These are phyloP conservation scores for Microcebus ravelobensis DNA, from an alignment of 2,113 vertebrate species.

Conservation along the genomic window DNA sequence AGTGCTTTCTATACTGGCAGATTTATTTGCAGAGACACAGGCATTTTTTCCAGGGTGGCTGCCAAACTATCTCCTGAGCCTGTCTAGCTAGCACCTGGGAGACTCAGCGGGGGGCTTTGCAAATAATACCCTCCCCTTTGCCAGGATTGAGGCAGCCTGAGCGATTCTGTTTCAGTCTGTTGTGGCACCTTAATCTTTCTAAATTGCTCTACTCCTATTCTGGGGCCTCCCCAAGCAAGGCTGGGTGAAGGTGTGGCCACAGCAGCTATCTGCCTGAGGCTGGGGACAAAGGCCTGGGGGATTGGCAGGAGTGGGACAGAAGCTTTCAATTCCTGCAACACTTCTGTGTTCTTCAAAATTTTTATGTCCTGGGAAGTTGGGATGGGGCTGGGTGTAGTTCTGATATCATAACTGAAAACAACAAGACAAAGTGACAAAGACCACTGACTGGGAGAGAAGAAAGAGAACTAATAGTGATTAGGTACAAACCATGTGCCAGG, in stretches of 20 bases:
- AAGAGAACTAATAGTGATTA: not conserved
- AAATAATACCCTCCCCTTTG: constrained; percentile 65
- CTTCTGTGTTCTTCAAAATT: not conserved
- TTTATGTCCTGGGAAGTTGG: not conserved
- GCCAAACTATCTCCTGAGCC: constrained; percentile 72
- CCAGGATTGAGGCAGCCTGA: constrained; percentile 24
- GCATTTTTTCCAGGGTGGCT: constrained; percentile 75
- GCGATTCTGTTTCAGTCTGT: constrained; percentile 51
- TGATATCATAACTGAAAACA: not conserved
- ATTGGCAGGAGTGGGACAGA: not conserved
- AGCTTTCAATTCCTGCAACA: not conserved
- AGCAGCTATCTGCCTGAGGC: too few relatives aligned
- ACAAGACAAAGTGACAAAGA: not conserved
- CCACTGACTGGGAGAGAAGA: not conserved
- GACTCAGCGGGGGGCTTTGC: constrained; percentile 70
- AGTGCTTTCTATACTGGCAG: constrained; percentile 47
- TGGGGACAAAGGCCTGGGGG: not conserved
- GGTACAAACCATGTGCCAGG: not conserved
- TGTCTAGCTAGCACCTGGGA: constrained; percentile 72
- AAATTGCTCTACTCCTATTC: constrained; percentile 2
- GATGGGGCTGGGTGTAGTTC: not conserved
- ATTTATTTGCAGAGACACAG: constrained; percentile 78
- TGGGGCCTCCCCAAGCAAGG: not conserved
- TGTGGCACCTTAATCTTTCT: constrained; percentile 52
- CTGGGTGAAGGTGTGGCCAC: not conserved